Percentiles rank a stretch among this genome's conserved stretches.
Conservation (phyloP, 2,797 vertebrate genomes). For the Lepilemur septentrionalis region DNA sequence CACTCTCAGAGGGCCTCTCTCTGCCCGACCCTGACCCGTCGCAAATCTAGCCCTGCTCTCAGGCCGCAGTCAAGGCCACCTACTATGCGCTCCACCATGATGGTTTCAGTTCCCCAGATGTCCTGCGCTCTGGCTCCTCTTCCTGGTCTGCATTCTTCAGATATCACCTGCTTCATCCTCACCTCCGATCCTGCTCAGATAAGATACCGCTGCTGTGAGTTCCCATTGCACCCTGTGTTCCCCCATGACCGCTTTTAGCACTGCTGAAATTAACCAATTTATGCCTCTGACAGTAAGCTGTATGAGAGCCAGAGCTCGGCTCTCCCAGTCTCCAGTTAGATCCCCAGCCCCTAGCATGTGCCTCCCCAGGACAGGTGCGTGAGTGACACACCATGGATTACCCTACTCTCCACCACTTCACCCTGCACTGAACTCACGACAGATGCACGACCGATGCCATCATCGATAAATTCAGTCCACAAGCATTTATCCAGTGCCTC, state of each 20-base stretch:
- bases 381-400: background rate
- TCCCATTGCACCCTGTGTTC: background rate
- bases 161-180: background rate
- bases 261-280: background rate
- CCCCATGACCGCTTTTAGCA: background rate
- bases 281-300: background rate
- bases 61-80: background rate
- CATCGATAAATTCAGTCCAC: no score
- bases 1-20: background rate
- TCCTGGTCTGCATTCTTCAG: background rate
- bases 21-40: background rate
- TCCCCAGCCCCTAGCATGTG: background rate
- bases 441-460: background rate
- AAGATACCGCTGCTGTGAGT: background rate
- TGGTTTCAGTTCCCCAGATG: slow-evolving; percentile 25
- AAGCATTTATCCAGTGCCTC: background rate
- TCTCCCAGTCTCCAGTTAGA: background rate
- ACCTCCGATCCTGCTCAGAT: background rate
- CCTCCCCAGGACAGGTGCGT: background rate
- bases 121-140: background rate
- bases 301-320: background rate
- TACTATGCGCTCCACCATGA: background rate
- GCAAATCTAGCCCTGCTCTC: background rate
- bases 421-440: background rate
- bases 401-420: background rate